phyloP scores from a whole-genome alignment of 37 sponge, comb jelly and placozoan genomes.

The Mnemiopsis leidyi region DNA sequence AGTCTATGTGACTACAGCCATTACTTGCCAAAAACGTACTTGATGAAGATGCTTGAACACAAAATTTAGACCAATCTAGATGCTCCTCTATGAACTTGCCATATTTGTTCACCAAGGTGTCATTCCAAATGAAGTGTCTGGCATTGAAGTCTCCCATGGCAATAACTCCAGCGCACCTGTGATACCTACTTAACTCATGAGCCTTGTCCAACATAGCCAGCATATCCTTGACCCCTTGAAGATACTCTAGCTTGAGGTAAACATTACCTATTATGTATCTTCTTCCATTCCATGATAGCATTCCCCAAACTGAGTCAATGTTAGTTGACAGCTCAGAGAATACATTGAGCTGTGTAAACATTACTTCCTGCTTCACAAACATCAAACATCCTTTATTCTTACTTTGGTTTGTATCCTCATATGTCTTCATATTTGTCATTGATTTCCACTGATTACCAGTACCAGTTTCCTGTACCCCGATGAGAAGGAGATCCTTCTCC shows the following conservation, averaged over 20 bases:
- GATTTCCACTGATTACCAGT: no score
- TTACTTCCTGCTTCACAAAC: no score
- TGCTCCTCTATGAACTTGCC: background rate
- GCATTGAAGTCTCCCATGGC: background rate
- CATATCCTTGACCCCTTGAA: background rate
- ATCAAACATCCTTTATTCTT: background rate
- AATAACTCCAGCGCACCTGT: background rate
- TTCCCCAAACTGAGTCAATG: slow-evolving; percentile 9
- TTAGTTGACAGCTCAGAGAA: background rate
- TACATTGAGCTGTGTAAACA: background rate
- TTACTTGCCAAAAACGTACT: background rate
- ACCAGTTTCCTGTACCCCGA: background rate
- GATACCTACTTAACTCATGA: background rate
- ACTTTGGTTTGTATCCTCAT: background rate
- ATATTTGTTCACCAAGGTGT: background rate
- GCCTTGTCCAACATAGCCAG: background rate
- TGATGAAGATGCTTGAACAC: background rate
- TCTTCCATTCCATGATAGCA: background rate
- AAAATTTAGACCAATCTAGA: background rate
- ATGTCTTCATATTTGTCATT: background rate
- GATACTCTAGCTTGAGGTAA: background rate
- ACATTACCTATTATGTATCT: background rate
- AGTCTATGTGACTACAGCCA: background rate
- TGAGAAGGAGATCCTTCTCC: background rate
- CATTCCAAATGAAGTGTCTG: background rate